Conservation (phyloP, 2,888 invertebrate species). For the Polyploca ridens region DNA sequence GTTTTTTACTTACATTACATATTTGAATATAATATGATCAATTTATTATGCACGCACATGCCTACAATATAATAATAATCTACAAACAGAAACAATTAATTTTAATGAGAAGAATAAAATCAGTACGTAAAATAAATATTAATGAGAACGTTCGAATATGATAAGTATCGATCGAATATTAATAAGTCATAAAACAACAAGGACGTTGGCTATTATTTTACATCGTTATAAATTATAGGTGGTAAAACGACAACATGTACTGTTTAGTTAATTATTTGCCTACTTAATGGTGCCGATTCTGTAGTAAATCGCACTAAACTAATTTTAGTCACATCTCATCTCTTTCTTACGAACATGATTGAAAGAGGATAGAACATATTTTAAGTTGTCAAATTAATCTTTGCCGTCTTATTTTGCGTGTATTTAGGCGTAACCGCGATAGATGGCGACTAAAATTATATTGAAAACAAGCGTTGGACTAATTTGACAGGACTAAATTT, state of each 20-base stretch:
- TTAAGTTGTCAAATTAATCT: too few species aligned
- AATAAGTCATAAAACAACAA: not conserved
- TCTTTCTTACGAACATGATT: too few species aligned
- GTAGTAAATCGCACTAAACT: too few species aligned
- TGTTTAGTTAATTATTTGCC: too few species aligned
- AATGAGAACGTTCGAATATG: not conserved
- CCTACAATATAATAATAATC: not conserved
- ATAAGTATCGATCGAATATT: not conserved
- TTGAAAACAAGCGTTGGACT: too few species aligned
- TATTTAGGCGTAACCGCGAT: too few species aligned
- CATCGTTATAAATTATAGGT: not conserved
- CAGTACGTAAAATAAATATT: not conserved
- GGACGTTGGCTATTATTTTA: not conserved
- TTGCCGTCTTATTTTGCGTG: too few species aligned
- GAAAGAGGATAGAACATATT: too few species aligned
- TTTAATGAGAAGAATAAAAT: slow-evolving; percentile 1
- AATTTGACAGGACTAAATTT: too few species aligned
- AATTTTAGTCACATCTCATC: too few species aligned
- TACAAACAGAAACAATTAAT: not conserved
- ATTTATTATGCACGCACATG: not conserved
- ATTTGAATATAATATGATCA: not conserved
- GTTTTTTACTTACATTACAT: not conserved
- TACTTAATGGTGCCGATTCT: too few species aligned
- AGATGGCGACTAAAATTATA: too few species aligned
- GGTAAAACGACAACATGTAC: not conserved